Percentiles rank a stretch among this genome's conserved stretches.
phyloP scores from a whole-genome alignment of 2,797 vertebrate species.

The Eulemur coronatus region DNA sequence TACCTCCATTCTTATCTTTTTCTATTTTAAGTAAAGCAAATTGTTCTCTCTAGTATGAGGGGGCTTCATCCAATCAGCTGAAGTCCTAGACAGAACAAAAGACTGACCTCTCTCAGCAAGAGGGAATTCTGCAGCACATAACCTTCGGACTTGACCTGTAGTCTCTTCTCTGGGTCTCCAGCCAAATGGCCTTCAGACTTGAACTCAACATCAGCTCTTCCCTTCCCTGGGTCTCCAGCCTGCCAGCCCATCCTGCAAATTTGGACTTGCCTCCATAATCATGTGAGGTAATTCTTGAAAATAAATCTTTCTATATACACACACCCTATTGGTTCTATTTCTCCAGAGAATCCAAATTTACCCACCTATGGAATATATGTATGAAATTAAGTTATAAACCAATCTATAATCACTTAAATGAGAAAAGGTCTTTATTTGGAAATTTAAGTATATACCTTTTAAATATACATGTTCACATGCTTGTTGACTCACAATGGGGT shows the following conservation, averaged over 20 bases:
- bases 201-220: background rate
- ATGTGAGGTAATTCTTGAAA: background rate
- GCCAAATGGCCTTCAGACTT: background rate
- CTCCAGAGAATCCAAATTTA: background rate
- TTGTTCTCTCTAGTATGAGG: background rate
- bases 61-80: background rate
- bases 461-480: background rate
- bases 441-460: background rate
- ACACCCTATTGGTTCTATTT: background rate
- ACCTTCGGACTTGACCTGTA: background rate
- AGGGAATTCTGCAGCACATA: background rate
- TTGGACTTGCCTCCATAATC: background rate
- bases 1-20: background rate
- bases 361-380: background rate
- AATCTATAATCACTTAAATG: background rate
- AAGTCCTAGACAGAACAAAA: background rate
- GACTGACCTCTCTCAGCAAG: background rate
- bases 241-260: background rate
- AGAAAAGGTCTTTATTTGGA: slow-evolving; percentile 5
- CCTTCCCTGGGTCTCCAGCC: background rate
- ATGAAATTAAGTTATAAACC: slow-evolving; percentile 33
- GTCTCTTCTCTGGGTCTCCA: background rate
- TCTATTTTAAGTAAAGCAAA: background rate
- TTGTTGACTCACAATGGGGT: background rate
- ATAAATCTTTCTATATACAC: background rate